Percentiles rank a stretch among this genome's conserved stretches.
Evolutionary conservation across 2,113 vertebrate species (phyloP).

Genomic region (Zapornia atra): DNA sequence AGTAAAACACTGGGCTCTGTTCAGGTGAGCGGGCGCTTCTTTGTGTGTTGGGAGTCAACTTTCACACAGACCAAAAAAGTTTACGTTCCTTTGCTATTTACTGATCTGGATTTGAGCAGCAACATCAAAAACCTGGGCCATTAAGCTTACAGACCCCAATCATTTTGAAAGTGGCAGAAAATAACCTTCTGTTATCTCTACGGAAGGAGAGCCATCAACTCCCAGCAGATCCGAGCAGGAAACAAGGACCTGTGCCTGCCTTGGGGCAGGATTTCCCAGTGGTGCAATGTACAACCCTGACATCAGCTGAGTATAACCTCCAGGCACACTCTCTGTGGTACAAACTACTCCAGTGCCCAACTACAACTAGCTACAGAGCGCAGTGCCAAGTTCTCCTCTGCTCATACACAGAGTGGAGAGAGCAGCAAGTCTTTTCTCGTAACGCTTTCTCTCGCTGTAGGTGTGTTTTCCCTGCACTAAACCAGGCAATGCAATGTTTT

Average conservation of each 20-base stretch:
- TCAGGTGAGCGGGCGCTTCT: accelerated
- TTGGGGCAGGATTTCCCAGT: not conserved
- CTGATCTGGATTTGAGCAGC: not conserved
- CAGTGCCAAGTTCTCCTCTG: not conserved
- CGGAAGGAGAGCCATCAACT: not conserved
- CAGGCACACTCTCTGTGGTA: not conserved
- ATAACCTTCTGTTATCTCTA: not conserved
- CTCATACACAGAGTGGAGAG: not conserved
- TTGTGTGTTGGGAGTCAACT: not conserved
- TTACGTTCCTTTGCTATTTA: not conserved
- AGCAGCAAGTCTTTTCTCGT: not conserved
- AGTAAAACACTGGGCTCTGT: not conserved
- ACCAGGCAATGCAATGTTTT: not conserved
- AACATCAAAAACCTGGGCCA: not conserved
- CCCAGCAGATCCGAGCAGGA: not conserved
- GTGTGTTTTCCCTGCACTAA: not conserved
- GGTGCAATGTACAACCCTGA: not conserved
- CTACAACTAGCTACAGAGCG: not conserved
- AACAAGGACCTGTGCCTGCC: not conserved
- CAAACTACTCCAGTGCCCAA: conserved; percentile 16
- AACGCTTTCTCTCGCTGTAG: not conserved
- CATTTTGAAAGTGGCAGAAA: not conserved
- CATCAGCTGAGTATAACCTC: not conserved
- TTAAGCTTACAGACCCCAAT: not conserved
- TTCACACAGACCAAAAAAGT: not conserved